Evolutionary conservation across 2,888 invertebrate genomes (phyloP), one percentile per base, ranked within the genome.

Genomic region (Poecilus cupreus): DNA sequence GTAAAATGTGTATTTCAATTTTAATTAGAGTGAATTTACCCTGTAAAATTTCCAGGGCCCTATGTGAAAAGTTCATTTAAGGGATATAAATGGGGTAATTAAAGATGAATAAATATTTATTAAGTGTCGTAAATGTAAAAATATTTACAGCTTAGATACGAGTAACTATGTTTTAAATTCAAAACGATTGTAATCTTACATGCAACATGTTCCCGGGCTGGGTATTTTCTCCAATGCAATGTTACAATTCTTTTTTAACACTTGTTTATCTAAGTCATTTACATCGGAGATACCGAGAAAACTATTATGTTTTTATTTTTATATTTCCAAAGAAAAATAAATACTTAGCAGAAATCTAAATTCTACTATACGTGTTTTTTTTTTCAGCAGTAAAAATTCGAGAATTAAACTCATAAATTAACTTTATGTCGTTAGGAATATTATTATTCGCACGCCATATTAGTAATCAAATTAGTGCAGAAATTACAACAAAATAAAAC

Each of bases 1-100:
- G 26, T 22, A 78, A 78, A 77, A 49, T 39, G 78, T 78, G 43
- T 78, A 78, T 68, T 78, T 68, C 78, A 68, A 49, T 78, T 78
- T 78, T 78, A 78, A 78, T 78, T 78, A 78, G 49, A 68, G 6
- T 18, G 24, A 60, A 13, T 51, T 46, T 72, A 2, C 13, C 72
- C 24, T 39, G 77, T 49, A 60, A 11, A n/a, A 26, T 60, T 60
- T 60, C 26, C 60, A 60, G 13, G 24, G 24, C 13, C 26, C 22
- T 60, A 26, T 60, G 5, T 24, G 43, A 43, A 13, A 43, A 43
- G 43, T 43, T 43, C 43, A 43, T 43, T 43, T n/a, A 3, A 26
- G 26, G 60, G 60, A 26, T 60, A 60, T 26, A 26, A 60, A 60
- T 60, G 60, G 11, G 24, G 13, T 60, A 60, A 60, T 51, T 76